Conservation (phyloP, 2,888 invertebrate genomes). For the Atethmia centrago region DNA sequence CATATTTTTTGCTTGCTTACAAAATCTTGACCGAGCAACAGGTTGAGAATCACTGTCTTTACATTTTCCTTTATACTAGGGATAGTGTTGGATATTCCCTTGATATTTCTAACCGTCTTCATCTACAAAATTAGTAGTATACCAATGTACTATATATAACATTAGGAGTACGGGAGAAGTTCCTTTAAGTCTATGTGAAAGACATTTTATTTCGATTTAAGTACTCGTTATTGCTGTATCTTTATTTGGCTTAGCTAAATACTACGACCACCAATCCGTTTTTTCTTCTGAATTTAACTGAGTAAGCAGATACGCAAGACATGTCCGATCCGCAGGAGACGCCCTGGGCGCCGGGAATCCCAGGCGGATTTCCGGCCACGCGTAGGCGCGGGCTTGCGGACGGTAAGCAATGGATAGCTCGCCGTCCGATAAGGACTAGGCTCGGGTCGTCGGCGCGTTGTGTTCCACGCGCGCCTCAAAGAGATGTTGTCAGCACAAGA, state of each 20-base stretch:
- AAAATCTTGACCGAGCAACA: too few relatives aligned
- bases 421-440: too few relatives aligned
- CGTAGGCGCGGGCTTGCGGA: too few relatives aligned
- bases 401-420: too few relatives aligned
- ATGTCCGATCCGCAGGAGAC: too few relatives aligned
- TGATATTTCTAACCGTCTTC: neutral
- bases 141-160: neutral
- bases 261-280: neutral
- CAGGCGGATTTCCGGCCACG: too few relatives aligned
- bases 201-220: neutral
- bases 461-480: too few relatives aligned
- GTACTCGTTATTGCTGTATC: neutral
- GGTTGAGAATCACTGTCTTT: slow-evolving; percentile 14
- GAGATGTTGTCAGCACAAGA: too few relatives aligned
- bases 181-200: neutral
- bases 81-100: slow-evolving; percentile 33
- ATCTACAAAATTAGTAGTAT: neutral
- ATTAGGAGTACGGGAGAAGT: neutral
- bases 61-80: neutral
- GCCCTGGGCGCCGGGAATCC: too few relatives aligned
- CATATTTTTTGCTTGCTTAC: too few relatives aligned
- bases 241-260: neutral
- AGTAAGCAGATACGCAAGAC: neutral
- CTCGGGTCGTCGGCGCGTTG: too few relatives aligned
- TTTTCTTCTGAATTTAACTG: neutral